Percentiles rank a stretch among this genome's conserved stretches.
Conservation (phyloP, 2,113 vertebrate genomes). For the Lepidothrix coronata region DNA sequence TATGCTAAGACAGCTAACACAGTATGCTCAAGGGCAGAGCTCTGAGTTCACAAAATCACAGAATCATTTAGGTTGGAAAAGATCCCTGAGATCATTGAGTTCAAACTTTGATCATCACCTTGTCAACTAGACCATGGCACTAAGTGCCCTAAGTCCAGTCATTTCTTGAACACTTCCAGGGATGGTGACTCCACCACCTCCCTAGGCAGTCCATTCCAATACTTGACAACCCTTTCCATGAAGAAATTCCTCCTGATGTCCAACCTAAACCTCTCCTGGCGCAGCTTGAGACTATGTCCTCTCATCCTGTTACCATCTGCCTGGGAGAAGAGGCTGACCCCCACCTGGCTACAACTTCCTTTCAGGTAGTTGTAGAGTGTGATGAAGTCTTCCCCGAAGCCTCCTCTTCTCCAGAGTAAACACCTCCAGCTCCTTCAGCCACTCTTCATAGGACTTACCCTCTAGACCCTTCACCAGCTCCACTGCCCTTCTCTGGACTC, state of each 20-base stretch:
- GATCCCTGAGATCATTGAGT: background rate
- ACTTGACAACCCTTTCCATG: background rate
- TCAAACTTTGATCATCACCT: background rate
- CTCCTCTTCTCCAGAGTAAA: background rate
- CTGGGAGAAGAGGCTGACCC: background rate
- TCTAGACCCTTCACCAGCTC: background rate
- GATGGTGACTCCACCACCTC: background rate
- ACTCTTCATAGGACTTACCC: background rate
- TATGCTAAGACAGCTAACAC: background rate
- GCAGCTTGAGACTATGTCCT: background rate
- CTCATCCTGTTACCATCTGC: background rate
- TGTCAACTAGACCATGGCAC: background rate
- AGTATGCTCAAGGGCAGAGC: background rate
- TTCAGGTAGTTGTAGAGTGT: background rate
- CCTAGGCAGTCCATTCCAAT: background rate
- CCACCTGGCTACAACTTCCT: background rate
- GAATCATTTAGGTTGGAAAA: background rate
- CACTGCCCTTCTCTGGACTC: background rate
- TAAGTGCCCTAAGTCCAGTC: background rate
- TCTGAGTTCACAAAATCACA: background rate
- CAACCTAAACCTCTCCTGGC: background rate
- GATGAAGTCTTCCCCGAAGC: background rate
- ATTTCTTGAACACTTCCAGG: background rate
- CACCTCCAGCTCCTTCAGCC: background rate
- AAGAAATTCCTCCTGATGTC: background rate